Percentiles rank a stretch among this genome's conserved stretches.
Evolutionary conservation across 2,888 invertebrate genomes (phyloP).

Genomic region (Tetheella fluctuosa): DNA sequence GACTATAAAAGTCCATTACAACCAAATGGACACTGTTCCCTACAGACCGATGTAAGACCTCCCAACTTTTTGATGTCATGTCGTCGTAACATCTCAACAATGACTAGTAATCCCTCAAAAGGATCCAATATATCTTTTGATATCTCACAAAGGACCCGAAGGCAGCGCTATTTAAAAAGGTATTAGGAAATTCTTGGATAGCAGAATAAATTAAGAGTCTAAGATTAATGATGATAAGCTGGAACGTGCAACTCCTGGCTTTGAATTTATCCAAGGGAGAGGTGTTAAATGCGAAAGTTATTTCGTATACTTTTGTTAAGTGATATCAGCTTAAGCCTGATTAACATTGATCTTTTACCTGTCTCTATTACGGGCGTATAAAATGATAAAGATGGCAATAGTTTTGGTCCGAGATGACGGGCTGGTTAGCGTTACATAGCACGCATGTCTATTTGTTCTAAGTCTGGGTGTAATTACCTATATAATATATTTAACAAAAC

Average conservation of each 20-base stretch:
- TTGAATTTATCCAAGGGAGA: neutral
- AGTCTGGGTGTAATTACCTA: too few species aligned
- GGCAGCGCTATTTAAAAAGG: neutral
- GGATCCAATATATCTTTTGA: slow-evolving; percentile 6
- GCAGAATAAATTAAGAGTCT: slow-evolving; percentile 4
- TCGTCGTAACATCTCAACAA: neutral
- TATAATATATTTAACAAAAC: too few species aligned
- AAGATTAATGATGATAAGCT: neutral
- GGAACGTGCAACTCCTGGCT: neutral
- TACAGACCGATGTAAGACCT: neutral
- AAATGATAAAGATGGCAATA: too few species aligned
- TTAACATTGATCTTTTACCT: too few species aligned
- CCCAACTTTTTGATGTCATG: neutral
- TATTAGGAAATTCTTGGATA: neutral
- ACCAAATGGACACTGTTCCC: neutral
- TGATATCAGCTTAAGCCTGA: too few species aligned
- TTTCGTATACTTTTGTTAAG: too few species aligned
- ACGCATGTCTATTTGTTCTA: too few species aligned
- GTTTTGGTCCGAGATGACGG: too few species aligned
- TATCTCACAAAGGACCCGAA: neutral
- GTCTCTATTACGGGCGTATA: too few species aligned
- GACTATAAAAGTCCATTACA: neutral
- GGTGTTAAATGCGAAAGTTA: too few species aligned
- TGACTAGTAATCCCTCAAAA: neutral
- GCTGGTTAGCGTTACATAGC: too few species aligned